These are phyloP conservation scores for Zaprionus lachaisei DNA, from an alignment of 1,140 invertebrate species.

Conservation along the genomic window DNA sequence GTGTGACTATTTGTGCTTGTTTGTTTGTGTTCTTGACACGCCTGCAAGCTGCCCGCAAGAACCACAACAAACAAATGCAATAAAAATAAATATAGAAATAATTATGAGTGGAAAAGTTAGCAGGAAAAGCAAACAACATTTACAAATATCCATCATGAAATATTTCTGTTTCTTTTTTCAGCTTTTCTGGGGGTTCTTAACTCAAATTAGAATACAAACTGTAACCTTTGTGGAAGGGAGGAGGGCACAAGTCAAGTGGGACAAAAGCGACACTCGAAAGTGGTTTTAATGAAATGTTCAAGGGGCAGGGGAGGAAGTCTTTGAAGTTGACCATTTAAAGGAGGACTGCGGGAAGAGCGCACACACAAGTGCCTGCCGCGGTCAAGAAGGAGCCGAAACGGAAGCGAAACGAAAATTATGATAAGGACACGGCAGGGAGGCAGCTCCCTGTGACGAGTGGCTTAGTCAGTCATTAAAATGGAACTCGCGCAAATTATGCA, in stretches of 20 bases:
- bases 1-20: constrained; percentile 15
- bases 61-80: constrained; percentile 67
- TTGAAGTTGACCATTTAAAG: constrained; percentile 67
- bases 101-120: constrained; percentile 64
- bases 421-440: constrained; percentile 41
- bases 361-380: constrained; percentile 43
- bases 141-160: constrained; percentile 34
- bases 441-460: constrained; percentile 11
- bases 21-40: constrained; percentile 12
- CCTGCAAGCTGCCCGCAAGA: constrained; percentile 51
- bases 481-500: constrained; percentile 67
- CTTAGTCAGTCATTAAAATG: constrained; percentile 64
- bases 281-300: constrained; percentile 68
- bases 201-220: constrained; percentile 56
- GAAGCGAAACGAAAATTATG: constrained; percentile 75
- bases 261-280: constrained; percentile 40
- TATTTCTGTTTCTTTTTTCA: neutral
- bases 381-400: constrained; percentile 39
- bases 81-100: constrained; percentile 69
- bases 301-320: constrained; percentile 26
- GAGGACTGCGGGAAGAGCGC: constrained; percentile 12
- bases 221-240: constrained; percentile 43
- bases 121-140: constrained; percentile 11
- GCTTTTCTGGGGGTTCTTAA: constrained; percentile 23
- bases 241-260: constrained; percentile 32